Evolutionary conservation across 2,113 vertebrate species (phyloP).

Genomic region (Echinops telfairi): DNA sequence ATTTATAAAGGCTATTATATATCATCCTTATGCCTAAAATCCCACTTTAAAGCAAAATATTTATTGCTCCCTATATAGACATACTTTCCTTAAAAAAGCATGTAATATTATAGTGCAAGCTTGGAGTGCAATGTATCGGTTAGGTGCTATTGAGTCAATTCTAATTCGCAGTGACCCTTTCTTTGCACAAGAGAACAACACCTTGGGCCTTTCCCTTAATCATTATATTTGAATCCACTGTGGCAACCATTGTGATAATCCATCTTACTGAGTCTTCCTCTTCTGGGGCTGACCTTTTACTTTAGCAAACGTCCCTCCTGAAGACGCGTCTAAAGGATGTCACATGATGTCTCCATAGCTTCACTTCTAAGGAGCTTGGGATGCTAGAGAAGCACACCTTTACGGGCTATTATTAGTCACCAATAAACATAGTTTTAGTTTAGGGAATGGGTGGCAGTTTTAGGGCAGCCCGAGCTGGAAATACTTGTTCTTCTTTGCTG

Average conservation of each 20-base stretch:
- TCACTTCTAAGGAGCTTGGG: background rate
- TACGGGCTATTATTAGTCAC: background rate
- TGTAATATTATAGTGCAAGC: background rate
- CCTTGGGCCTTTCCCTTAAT: too few relatives aligned
- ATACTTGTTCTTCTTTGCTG: background rate
- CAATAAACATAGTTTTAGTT: background rate
- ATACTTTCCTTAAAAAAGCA: background rate
- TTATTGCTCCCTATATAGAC: slow-evolving; percentile 10
- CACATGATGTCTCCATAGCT: background rate
- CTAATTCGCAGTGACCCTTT: background rate
- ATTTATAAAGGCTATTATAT: background rate
- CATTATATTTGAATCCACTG: background rate
- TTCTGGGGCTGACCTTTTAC: background rate
- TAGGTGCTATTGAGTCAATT: too few relatives aligned
- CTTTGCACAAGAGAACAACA: background rate
- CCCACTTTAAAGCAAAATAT: background rate
- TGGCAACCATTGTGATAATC: background rate
- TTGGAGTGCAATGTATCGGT: background rate
- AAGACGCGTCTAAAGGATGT: background rate
- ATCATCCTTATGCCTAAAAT: background rate
- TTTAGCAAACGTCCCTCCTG: background rate
- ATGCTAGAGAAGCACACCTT: background rate
- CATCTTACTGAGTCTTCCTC: background rate
- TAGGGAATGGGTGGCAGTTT: background rate
- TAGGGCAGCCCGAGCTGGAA: background rate